A percentile compares a stretch with the other conserved stretches of the same genome.
Conservation (phyloP, 2,113 vertebrate genomes). For the Seriola aureovittata region DNA sequence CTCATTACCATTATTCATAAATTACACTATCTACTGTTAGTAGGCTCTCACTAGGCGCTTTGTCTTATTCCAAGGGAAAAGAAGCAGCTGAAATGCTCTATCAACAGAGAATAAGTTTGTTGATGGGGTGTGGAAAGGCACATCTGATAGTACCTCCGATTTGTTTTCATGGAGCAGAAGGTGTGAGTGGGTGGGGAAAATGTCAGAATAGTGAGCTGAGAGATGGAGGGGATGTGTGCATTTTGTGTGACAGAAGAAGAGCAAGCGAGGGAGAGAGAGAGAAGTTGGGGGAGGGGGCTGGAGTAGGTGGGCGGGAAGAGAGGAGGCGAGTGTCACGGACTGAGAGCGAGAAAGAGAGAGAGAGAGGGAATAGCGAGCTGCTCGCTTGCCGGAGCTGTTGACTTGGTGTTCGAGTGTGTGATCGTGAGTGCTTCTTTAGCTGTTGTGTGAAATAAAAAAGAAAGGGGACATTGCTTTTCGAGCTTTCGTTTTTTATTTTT, state of each 20-base stretch:
- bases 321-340: constrained; percentile 74
- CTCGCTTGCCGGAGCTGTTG: constrained; percentile 72
- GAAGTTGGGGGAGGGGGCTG: constrained; percentile 70
- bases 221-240: constrained; percentile 67
- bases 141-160: constrained; percentile 38
- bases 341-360: constrained; percentile 68
- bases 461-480: constrained; percentile 59
- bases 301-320: constrained; percentile 78
- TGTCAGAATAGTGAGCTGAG: constrained; percentile 62
- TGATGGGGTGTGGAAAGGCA: constrained; percentile 21
- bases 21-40: constrained; percentile 16
- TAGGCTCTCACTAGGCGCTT: constrained; percentile 20
- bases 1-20: constrained; percentile 52
- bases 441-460: constrained; percentile 35
- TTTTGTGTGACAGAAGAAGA: constrained; percentile 64
- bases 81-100: constrained; percentile 17
- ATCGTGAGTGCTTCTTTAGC: constrained; percentile 73
- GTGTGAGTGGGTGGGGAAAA: constrained; percentile 60
- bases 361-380: constrained; percentile 61
- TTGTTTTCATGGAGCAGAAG: constrained; percentile 69
- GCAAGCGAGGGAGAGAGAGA: constrained; percentile 46
- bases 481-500: constrained; percentile 57
- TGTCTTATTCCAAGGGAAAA: constrained; percentile 19
- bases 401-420: constrained; percentile 75
- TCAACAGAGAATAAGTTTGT: constrained; percentile 33